Conservation (phyloP, 1,140 invertebrate species). For the Adelges cooleyi region DNA sequence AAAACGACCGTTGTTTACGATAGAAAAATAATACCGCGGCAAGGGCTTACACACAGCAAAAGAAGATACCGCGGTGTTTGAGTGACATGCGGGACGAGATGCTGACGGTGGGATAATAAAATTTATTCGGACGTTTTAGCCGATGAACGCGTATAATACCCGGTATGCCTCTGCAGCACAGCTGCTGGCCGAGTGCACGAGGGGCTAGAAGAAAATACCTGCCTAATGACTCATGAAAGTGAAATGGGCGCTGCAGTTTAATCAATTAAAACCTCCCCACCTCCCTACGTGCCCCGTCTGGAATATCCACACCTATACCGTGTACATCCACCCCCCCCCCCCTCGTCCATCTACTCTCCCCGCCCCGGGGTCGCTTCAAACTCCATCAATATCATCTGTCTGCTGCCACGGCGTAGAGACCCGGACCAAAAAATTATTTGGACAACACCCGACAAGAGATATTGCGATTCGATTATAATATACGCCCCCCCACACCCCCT, state of each 20-base stretch:
- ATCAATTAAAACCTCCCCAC: neutral
- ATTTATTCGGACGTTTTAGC: neutral
- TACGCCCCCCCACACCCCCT: too few species aligned
- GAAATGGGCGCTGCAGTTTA: neutral
- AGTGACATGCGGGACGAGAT: neutral
- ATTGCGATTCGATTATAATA: too few species aligned
- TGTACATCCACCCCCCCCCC: too few species aligned
- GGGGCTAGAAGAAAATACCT: neutral
- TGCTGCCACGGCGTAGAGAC: neutral
- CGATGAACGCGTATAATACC: neutral
- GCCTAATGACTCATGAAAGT: neutral
- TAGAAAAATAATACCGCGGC: too few species aligned
- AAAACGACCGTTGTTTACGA: too few species aligned
- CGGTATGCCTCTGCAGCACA: neutral
- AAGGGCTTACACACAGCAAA: too few species aligned
- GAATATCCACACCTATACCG: neutral
- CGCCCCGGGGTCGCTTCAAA: neutral
- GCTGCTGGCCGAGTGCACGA: too few species aligned
- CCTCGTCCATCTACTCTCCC: neutral
- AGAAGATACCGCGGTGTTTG: too few species aligned
- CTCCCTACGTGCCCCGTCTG: neutral
- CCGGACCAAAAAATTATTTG: neutral
- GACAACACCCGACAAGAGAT: neutral
- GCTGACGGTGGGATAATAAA: neutral
- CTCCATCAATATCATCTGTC: neutral